Percentiles rank a stretch among this genome's conserved stretches.
phyloP scores from a whole-genome alignment of 2,113 vertebrate species.

The Abramis brama region DNA sequence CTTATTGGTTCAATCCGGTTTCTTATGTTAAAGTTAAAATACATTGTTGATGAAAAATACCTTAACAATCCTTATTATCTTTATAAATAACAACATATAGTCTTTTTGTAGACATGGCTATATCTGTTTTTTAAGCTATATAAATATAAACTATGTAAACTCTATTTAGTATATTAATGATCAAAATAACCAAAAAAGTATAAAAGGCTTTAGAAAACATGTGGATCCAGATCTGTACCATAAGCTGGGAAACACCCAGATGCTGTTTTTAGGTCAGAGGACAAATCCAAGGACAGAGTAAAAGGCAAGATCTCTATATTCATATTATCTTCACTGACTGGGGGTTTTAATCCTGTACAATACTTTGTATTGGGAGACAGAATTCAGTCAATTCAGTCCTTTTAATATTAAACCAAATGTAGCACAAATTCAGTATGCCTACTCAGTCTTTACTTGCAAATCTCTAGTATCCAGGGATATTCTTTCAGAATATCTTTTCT shows the following conservation, averaged over 20 bases:
- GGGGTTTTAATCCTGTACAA: background rate
- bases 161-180: too few relatives aligned
- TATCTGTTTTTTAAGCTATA: too few relatives aligned
- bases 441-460: background rate
- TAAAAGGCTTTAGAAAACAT: background rate
- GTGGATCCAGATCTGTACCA: background rate
- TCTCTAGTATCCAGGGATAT: background rate
- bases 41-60: too few relatives aligned
- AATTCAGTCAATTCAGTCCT: background rate
- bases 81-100: too few relatives aligned
- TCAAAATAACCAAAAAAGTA: background rate
- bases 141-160: too few relatives aligned
- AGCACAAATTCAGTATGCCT: background rate
- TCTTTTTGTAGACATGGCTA: too few relatives aligned
- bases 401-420: background rate
- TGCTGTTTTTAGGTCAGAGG: background rate
- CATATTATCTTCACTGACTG: background rate
- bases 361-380: background rate
- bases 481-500: background rate
- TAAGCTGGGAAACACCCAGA: constrained; percentile 9
- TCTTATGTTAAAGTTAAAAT: too few relatives aligned
- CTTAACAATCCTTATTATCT: too few relatives aligned
- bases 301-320: background rate
- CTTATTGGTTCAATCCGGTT: too few relatives aligned
- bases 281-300: background rate